Evolutionary conservation across 2,888 invertebrate genomes (phyloP), one percentile per base, ranked within the genome.

Genomic region (Eristalinus sepulchralis): DNA sequence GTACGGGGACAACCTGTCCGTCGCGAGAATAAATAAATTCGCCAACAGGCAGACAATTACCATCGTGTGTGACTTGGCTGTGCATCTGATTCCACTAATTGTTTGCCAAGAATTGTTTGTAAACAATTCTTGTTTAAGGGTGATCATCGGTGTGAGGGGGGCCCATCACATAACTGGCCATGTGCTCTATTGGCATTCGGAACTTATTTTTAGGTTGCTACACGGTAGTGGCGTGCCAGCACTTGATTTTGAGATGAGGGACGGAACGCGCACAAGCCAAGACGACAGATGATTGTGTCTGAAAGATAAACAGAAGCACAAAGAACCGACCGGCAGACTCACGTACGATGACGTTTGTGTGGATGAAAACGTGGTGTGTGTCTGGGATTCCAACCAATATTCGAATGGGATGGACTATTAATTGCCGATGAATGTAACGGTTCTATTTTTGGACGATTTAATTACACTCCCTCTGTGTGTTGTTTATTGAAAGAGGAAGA

Each of bases 41-140:
- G 62, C 22, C 53, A 72, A 63, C 53, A 63, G 53, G 47, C 67
- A 47, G 47, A 39, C 57, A 39, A 60, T 60, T 36, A 34, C 60
- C 47, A 8, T 47, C 47, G 22, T 36, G 33, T 59, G 57, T 36
- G 47, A 22, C 20, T 33, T 72, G 60, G 31, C 76, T 62, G 70
- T 67, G 62, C 75, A 67, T 70, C 67, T 66, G 22, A 67, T 17
- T 17, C 17, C 17, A 62, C 71, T 75, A 84, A 83, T 75, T 80
- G 80, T 80, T 72, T 76, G 84, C 80, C 84, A 84, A 84, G 80
- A 80, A 77, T 57, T 84, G 75, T 84, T 80, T 80, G 76, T 84
- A 84, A 84, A 84, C 80, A 84, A 39, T 55, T 33, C 57, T 22
- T 22, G 22, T 57, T 22, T 57, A 66, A 47, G 31, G 34, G 67